Conservation (phyloP, 2,797 vertebrate genomes). For the Typhlichthys eigenmanni region DNA sequence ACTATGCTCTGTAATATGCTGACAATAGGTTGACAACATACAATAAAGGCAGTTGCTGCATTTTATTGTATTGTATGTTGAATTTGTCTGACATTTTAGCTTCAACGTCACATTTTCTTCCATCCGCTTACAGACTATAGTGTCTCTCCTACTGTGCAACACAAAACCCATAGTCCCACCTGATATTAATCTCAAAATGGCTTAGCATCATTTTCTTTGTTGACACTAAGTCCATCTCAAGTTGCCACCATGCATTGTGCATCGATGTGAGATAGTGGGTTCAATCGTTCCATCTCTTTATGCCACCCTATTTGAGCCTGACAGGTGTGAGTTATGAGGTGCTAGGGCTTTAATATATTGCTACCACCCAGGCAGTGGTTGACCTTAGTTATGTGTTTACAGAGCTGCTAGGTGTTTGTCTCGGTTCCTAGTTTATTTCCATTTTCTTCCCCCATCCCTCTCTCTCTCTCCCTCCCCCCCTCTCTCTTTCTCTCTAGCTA, state of each 20-base stretch:
- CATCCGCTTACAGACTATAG: too few relatives aligned
- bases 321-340: conserved; percentile 63
- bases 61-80: too few relatives aligned
- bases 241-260: conserved; percentile 16
- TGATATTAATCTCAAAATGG: conserved; percentile 3
- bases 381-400: conserved; percentile 64
- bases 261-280: conserved; percentile 41
- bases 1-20: conserved; percentile 16
- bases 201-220: conserved; percentile 18
- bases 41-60: neutral
- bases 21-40: conserved; percentile 12
- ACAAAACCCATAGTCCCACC: neutral
- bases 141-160: neutral
- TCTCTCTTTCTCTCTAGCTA: too few relatives aligned
- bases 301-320: conserved; percentile 42
- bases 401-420: conserved; percentile 35
- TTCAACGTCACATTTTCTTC: too few relatives aligned
- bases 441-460: too few relatives aligned
- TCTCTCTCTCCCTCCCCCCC: neutral
- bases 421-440: conserved; percentile 6
- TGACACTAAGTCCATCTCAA: conserved; percentile 9
- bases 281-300: conserved; percentile 33
- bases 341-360: conserved; percentile 59
- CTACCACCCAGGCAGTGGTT: conserved; percentile 47
- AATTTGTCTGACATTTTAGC: neutral